These are phyloP conservation scores for Syrista parreyssii DNA, from an alignment of 2,888 invertebrate species.

Conservation along the genomic window DNA sequence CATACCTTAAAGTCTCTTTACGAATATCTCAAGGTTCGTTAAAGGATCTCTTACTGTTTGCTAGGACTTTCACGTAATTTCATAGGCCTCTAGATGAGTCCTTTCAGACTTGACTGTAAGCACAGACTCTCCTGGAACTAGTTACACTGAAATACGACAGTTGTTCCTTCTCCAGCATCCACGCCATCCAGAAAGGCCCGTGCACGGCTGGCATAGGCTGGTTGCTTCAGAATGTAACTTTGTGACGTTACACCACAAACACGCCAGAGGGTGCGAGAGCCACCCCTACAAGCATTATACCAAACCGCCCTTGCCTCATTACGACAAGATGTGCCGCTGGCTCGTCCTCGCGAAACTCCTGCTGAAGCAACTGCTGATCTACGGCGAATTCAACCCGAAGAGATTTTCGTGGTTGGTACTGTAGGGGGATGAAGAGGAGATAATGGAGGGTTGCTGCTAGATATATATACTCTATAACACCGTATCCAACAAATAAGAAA, in stretches of 20 bases:
- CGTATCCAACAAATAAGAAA: not conserved
- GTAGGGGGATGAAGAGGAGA: not conserved
- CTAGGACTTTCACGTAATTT: not conserved
- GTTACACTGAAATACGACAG: not conserved
- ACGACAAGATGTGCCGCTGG: slow-evolving; percentile 60
- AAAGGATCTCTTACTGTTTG: not conserved
- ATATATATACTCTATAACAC: not conserved
- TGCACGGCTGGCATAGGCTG: slow-evolving; percentile 28
- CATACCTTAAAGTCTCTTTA: not conserved
- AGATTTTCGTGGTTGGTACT: not conserved
- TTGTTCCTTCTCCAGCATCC: not conserved
- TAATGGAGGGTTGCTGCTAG: not conserved
- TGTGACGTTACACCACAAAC: slow-evolving; percentile 61
- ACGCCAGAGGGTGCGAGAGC: slow-evolving; percentile 52
- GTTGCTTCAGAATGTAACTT: slow-evolving; percentile 49
- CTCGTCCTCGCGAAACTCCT: slow-evolving; percentile 21
- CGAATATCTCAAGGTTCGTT: too few relatives aligned
- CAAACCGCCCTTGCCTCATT: slow-evolving; percentile 56
- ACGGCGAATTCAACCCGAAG: not conserved
- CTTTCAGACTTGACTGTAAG: not conserved
- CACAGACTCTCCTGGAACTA: not conserved
- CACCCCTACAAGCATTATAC: slow-evolving; percentile 58
- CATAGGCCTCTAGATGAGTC: not conserved
- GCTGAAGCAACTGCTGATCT: not conserved
- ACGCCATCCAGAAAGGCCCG: slow-evolving; percentile 9